Evolutionary conservation across 2,888 invertebrate species (phyloP), one percentile per base, ranked within the genome.

Genomic region (Lucinisca nassula): DNA sequence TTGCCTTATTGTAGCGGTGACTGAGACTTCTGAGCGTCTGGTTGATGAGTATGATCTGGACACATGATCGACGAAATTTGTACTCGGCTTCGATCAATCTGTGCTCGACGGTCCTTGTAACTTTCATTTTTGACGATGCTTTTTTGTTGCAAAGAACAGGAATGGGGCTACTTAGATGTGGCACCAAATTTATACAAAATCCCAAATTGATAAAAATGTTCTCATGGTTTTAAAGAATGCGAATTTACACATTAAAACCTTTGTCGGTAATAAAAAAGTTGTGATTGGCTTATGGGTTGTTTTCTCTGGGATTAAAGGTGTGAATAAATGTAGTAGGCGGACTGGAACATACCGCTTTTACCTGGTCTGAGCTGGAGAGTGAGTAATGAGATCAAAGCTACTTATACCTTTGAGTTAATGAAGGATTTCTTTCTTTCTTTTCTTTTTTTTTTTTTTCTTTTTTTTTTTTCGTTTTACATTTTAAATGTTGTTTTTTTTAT

Each of bases 31-130:
- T 85, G 45, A 94, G 88, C 45, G 89, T 87, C 12, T 84, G 82
- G 89, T 94, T 93, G 49, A 95, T 84, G 37, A 92, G 85, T 0
- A 92, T 84, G 37, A 94, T 94, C 88, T 94, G 94, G 67, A 92
- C 90, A 79, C 94, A 94, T 1, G 93, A 91, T 81, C 81, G 76
- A 17, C 75, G 80, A 77, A 89, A 90, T 55, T 85, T 83, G 14
- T 55, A 55, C 77, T 89, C 82, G 21, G 75, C 81, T n/a, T 72
- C 49, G 30, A 70, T 32, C 10, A 89, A 61, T 58, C 74, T 74
- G 6, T 4, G 0, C 38, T 74, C 74, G 30, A 74, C 35, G 27
- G 74, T 40, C 40, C 12, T 74, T n/a, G 27, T 8, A 35, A 45
- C 6, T 45, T 45, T 45, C 74, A 74, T 74, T 73, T 4, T 61